A percentile compares a stretch with the other conserved stretches of the same genome.
Evolutionary conservation across 2,888 invertebrate species (phyloP).

Genomic region (Drosophila setosimentum): DNA sequence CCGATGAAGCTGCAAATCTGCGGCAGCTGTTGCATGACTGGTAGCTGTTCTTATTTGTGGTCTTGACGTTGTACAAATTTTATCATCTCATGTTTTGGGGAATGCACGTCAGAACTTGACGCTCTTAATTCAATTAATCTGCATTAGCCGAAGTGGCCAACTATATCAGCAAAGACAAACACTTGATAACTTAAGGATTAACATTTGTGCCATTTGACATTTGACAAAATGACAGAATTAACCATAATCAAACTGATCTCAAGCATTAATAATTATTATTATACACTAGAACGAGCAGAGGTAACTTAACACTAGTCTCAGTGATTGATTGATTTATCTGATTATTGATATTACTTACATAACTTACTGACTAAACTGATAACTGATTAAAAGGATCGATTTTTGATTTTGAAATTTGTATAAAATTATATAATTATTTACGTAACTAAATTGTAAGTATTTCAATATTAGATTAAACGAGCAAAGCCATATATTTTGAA

Average conservation of each 20-base stretch:
- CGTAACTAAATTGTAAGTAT: background rate
- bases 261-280: background rate
- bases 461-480: background rate
- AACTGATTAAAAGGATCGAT: background rate
- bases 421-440: background rate
- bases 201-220: background rate
- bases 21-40: slow-evolving; percentile 5
- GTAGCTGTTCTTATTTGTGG: background rate
- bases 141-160: background rate
- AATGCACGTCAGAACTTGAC: background rate
- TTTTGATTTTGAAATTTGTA: too few relatives aligned
- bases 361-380: background rate
- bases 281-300: background rate
- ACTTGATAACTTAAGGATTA: background rate
- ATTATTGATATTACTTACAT: background rate
- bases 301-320: background rate
- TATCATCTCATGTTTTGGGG: background rate
- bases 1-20: slow-evolving; percentile 4
- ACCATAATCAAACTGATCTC: too few relatives aligned
- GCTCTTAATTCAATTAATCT: background rate
- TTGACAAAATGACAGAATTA: too few relatives aligned
- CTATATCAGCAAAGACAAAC: background rate
- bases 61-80: background rate
- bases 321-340: background rate
- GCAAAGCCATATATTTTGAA: background rate